phyloP scores from a whole-genome alignment of 2,113 vertebrate species.

The Leptobrachium ailaonicum region DNA sequence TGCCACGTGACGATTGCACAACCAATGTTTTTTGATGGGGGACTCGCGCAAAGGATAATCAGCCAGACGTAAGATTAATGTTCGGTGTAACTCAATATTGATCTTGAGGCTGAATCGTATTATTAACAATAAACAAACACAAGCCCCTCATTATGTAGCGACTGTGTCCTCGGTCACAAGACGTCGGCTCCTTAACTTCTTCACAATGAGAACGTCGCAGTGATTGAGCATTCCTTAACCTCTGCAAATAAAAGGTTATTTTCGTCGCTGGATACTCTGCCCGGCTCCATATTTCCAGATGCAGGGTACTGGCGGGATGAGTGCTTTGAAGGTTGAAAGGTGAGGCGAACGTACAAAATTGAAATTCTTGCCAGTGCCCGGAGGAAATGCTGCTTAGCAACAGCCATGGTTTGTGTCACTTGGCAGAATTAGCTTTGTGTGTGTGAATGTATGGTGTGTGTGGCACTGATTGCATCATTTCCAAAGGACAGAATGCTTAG shows the following conservation, averaged over 20 bases:
- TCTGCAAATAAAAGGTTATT: slow-evolving; percentile 27
- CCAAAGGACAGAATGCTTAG: slow-evolving; percentile 43
- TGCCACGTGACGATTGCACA: too few relatives aligned
- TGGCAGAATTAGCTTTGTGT: slow-evolving; percentile 32
- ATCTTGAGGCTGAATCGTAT: slow-evolving; percentile 19
- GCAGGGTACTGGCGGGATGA: slow-evolving; percentile 12
- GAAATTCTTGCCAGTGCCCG: slow-evolving; percentile 43
- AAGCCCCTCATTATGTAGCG: slow-evolving; percentile 8
- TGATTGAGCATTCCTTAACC: slow-evolving; percentile 16
- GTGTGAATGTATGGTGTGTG: slow-evolving; percentile 30
- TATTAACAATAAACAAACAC: slow-evolving; percentile 7
- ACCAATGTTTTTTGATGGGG: neutral
- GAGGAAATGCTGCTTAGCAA: slow-evolving; percentile 49
- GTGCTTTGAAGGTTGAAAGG: slow-evolving; percentile 33
- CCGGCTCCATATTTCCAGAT: slow-evolving; percentile 32
- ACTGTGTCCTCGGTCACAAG: slow-evolving; percentile 3
- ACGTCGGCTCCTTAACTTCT: slow-evolving; percentile 4
- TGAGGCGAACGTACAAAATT: slow-evolving; percentile 42
- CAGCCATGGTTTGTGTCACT: slow-evolving; percentile 38
- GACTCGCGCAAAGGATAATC: neutral
- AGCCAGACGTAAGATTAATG: slow-evolving; percentile 15
- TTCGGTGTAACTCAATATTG: slow-evolving; percentile 12
- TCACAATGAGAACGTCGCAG: slow-evolving; percentile 5
- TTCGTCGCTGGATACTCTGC: neutral
- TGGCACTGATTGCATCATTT: slow-evolving; percentile 50